These are phyloP conservation scores for Serrognathus titanus DNA, from an alignment of 2,888 invertebrate genomes.

Conservation along the genomic window DNA sequence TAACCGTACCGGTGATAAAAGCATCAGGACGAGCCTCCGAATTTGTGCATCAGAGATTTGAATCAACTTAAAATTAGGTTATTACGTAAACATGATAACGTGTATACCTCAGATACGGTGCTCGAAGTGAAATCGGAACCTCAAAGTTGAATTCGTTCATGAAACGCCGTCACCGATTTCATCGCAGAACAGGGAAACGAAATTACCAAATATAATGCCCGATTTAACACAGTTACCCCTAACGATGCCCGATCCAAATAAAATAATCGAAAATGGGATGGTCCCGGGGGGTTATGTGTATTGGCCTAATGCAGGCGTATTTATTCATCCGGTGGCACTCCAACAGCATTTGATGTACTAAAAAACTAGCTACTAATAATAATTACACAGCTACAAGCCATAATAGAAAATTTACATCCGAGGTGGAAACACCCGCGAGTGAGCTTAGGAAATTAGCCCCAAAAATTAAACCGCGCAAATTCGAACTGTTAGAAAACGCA, in stretches of 20 bases:
- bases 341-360: conserved; percentile 72
- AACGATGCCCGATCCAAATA: conserved; percentile 49
- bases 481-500: conserved; percentile 27
- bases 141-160: conserved; percentile 49
- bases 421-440: conserved; percentile 21
- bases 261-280: conserved; percentile 46
- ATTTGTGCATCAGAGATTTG: conserved; percentile 77
- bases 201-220: conserved; percentile 28
- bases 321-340: conserved; percentile 70
- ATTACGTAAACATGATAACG: conserved; percentile 60
- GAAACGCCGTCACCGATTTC: conserved; percentile 39
- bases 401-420: conserved; percentile 35
- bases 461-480: conserved; percentile 34
- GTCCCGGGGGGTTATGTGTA: conserved; percentile 58
- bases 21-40: conserved; percentile 74
- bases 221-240: conserved; percentile 43
- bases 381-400: conserved; percentile 39
- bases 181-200: conserved; percentile 31
- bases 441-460: conserved; percentile 47
- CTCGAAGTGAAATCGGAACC: conserved; percentile 59
- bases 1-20: too few relatives aligned
- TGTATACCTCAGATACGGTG: conserved; percentile 53
- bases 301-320: conserved; percentile 68
- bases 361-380: conserved; percentile 62
- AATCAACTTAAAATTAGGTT: conserved; percentile 66